Evolutionary conservation across 1,140 invertebrate species (phyloP).

Genomic region (Eumeta japonica): DNA sequence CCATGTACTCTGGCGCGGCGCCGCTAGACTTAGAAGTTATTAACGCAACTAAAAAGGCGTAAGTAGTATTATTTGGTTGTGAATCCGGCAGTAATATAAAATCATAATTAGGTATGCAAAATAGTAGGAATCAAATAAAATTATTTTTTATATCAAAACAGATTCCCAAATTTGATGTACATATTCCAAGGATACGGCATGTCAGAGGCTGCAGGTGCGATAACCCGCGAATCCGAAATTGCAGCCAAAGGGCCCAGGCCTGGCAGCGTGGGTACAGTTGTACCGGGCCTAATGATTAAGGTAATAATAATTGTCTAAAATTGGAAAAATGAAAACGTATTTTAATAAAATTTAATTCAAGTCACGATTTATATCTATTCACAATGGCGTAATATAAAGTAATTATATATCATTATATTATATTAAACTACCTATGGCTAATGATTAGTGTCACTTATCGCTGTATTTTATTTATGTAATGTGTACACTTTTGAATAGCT

Average conservation of each 20-base stretch:
- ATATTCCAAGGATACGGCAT: conserved; percentile 43
- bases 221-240: conserved; percentile 20
- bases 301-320: no score
- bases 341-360: no score
- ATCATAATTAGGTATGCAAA: not conserved
- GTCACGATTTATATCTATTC: no score
- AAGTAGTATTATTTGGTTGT: conserved; percentile 6
- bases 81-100: not conserved
- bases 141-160: conserved; percentile 11
- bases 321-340: no score
- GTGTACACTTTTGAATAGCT: no score
- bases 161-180: conserved; percentile 30
- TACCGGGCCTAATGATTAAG: conserved; percentile 35
- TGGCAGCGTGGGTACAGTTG: conserved; percentile 33
- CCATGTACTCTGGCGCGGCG: conserved; percentile 34
- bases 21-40: conserved; percentile 26
- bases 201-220: conserved; percentile 34
- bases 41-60: conserved; percentile 22
- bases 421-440: no score
- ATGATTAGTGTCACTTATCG: no score
- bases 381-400: no score
- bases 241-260: conserved; percentile 26
- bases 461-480: no score
- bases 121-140: no score
- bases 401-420: no score